These are phyloP conservation scores for Pollenia labialis DNA, from an alignment of 2,888 invertebrate genomes.

Conservation along the genomic window DNA sequence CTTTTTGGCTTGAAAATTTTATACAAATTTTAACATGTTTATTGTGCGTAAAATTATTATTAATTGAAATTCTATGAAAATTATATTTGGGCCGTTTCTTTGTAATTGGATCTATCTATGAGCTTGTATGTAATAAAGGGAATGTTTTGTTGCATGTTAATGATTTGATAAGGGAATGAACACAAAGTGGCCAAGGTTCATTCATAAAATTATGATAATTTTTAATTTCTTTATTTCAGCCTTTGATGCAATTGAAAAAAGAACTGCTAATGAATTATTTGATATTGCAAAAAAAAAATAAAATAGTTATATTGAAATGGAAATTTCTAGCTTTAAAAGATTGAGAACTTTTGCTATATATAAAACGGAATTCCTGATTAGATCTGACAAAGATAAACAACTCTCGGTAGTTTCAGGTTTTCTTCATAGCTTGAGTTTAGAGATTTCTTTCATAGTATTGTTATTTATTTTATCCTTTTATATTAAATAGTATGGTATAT, in stretches of 20 bases:
- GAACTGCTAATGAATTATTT: too few species aligned
- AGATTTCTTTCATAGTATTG: too few species aligned
- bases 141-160: slow-evolving; percentile 33
- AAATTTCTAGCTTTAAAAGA: too few species aligned
- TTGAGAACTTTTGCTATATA: too few species aligned
- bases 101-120: slow-evolving; percentile 66
- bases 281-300: too few species aligned
- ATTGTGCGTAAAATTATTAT: slow-evolving; percentile 81
- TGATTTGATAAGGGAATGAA: slow-evolving; percentile 28
- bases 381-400: too few species aligned
- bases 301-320: too few species aligned
- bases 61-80: slow-evolving; percentile 80
- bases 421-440: too few species aligned
- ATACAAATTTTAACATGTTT: slow-evolving; percentile 63
- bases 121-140: slow-evolving; percentile 10
- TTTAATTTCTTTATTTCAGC: background rate
- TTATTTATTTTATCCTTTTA: too few species aligned
- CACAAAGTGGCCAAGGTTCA: slow-evolving; percentile 24
- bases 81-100: slow-evolving; percentile 26
- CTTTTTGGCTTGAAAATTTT: slow-evolving; percentile 52
- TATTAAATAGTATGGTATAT: too few species aligned
- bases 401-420: too few species aligned
- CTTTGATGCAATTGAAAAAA: slow-evolving; percentile 2
- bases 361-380: too few species aligned
- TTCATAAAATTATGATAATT: slow-evolving; percentile 49